Base-by-base conservation (phyloP, 1,140 invertebrate genomes). In the Chrysopa pallens region DNA sequence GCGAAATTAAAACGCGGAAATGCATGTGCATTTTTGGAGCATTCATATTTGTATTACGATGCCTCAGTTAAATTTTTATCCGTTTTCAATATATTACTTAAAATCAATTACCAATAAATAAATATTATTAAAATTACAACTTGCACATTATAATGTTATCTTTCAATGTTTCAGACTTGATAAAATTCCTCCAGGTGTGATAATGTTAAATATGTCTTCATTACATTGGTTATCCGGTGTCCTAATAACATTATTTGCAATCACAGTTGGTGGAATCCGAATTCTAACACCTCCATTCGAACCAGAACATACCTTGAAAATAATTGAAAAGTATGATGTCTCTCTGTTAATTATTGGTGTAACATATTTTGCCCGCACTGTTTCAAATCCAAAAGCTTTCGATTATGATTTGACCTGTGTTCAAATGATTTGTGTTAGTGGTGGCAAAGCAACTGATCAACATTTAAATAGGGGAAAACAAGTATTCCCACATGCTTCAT, bases 301-400 rank as follows among this genome's bases (percentile, higher is more conserved):
- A 11, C 55, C 62, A 42, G 47, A 50, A 8, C 36, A 53, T 8
- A 55, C 57, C 39, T 51, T 65, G 43, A 29, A 51, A 44, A 45
- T 53, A 2, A 59, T 67, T 36, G 51, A 63, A 48, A 65, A 61
- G 47, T 62, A 62, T 43, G 60, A 60, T 53, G 63, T 62, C 54
- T 48, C 17, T 3, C 5, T 23, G 2, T 3, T 23, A 23, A 23
- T 23, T 23, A 5, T 57, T 6, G 56, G 56, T 29, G 60, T 63
- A 8, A 57, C 58, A 12, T 41, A 61, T 36, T 46, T 59, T 8
- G 46, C 60, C 6, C 47, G 55, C 29, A 39, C 66, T 29, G 48
- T 53, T 23, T 60, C 61, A 50, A 59, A 50, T 15, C 36, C 38
- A 1, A 49, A 53, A 23, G 40, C 54, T 12, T 45, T 56, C 11